Base-by-base conservation (phyloP, 2,113 vertebrate genomes). In the Rafetus swinhoei region DNA sequence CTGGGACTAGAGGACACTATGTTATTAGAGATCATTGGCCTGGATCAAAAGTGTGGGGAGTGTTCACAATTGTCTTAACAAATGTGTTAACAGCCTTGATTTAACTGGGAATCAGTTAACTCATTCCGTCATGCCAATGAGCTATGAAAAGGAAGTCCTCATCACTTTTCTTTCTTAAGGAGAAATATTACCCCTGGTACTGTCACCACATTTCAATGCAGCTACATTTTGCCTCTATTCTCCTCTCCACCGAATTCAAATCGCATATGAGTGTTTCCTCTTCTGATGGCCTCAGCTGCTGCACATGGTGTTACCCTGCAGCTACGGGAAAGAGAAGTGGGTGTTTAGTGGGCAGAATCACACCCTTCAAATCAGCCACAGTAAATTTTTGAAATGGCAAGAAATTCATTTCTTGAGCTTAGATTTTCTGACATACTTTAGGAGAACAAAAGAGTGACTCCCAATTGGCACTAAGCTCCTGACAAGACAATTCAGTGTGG, bases 351-450 rank as follows among this genome's bases (percentile, higher is more conserved):
- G 62, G 14, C 27, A 65, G 29, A 32, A 65, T n/a, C 62, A 29
- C 29, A 65, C 89, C 86, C 65, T 93, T 96, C 88, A 92, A 90
- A 94, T 72, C 57, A 93, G 79, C 81, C 32, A 35, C 45, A 18
- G 94, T 65, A 93, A 92, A 13, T 80, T 84, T 90, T 90, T 84
- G 85, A n/a, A 65, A 77, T 74, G 88, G 60, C 2, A 2, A 22
- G 29, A 85, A 29, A n/a, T 93, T 86, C 89, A n/a, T 69, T 90
- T 89, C 56, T 81, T 62, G 27, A 89, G 25, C n/a, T 95, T 96
- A 82, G 84, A 88, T 86, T 80, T 11, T 25, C 60, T 29, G 60
- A 29, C 27, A 29, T 62, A 29, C 2, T 62, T 62, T 62, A 62
- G 5, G 59, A 62, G 27, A 62, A 62, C 13, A 62, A 29, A 62